These are phyloP conservation scores for Elysia crispata DNA, from an alignment of 2,888 invertebrate species.

Conservation along the genomic window DNA sequence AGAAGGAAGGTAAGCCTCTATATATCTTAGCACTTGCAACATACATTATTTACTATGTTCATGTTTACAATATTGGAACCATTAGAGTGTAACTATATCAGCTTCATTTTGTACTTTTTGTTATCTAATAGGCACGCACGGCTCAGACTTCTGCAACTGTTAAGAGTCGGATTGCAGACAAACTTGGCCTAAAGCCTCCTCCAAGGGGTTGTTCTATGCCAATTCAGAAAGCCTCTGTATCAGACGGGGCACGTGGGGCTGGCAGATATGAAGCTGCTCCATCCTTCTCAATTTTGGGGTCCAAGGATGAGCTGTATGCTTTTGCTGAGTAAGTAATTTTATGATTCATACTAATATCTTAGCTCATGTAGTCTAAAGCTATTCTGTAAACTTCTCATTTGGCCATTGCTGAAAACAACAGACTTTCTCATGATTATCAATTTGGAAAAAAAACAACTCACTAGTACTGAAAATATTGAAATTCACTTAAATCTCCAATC, in stretches of 20 bases:
- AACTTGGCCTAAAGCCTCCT: conserved; percentile 67
- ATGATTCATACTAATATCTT: too few species aligned
- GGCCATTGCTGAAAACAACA: too few species aligned
- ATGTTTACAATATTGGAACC: too few species aligned
- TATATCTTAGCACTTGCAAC: too few species aligned
- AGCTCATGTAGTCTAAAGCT: too few species aligned
- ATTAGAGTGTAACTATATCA: too few species aligned
- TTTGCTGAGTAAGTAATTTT: conserved; percentile 53
- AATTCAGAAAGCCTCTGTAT: conserved; percentile 59
- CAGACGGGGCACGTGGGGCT: not conserved
- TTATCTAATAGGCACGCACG: conserved; percentile 31
- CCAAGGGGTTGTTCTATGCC: conserved; percentile 70
- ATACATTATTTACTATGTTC: too few species aligned
- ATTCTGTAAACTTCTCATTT: too few species aligned
- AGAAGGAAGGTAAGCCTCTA: too few species aligned
- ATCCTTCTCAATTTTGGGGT: conserved; percentile 67
- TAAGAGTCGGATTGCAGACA: conserved; percentile 63
- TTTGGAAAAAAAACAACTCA: not conserved
- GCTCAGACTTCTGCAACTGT: conserved; percentile 41
- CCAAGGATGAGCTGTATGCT: conserved; percentile 81
- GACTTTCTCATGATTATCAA: not conserved
- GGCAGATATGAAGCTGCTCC: conserved; percentile 50
- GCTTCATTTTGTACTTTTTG: too few species aligned
- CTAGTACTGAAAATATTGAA: not conserved
- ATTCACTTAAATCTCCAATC: not conserved